phyloP scores from a whole-genome alignment of 1,140 invertebrate species.

The Thaumatotibia leucotreta region DNA sequence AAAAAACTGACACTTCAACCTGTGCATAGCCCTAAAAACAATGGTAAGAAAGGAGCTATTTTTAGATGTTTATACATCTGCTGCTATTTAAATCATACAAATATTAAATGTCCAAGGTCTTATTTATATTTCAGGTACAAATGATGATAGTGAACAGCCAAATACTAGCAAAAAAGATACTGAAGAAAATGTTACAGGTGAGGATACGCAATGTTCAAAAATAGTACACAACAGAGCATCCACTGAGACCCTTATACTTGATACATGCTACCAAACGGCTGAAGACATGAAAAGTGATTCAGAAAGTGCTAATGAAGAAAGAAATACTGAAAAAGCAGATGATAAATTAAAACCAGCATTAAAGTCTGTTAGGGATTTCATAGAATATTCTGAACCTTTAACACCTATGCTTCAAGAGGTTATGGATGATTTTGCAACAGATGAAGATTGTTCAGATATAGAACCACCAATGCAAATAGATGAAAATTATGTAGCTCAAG shows the following conservation, averaged over 20 bases:
- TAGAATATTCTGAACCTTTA: constrained; percentile 53
- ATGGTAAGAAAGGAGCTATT: neutral
- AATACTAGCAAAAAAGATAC: constrained; percentile 32
- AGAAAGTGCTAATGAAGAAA: constrained; percentile 23
- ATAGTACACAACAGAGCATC: constrained; percentile 46
- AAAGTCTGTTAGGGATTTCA: constrained; percentile 46
- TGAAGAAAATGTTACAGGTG: constrained; percentile 44
- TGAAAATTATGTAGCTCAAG: constrained; percentile 18
- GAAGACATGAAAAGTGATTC: constrained; percentile 49
- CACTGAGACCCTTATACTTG: constrained; percentile 54
- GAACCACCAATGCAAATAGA: constrained; percentile 46
- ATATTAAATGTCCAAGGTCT: constrained; percentile 11
- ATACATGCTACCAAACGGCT: constrained; percentile 47
- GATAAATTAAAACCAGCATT: constrained; percentile 8
- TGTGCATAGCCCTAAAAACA: neutral
- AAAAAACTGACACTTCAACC: neutral
- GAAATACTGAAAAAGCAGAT: constrained; percentile 4
- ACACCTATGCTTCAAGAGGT: constrained; percentile 51
- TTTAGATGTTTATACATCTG: neutral
- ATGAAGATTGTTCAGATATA: constrained; percentile 39
- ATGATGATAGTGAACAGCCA: constrained; percentile 28
- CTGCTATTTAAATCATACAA: neutral
- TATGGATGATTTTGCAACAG: constrained; percentile 52
- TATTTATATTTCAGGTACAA: constrained; percentile 22
- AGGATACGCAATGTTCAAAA: constrained; percentile 42